Evolutionary conservation across 2,113 vertebrate genomes (phyloP), one percentile per base, ranked within the genome.

Genomic region (Stigmatopora argus): DNA sequence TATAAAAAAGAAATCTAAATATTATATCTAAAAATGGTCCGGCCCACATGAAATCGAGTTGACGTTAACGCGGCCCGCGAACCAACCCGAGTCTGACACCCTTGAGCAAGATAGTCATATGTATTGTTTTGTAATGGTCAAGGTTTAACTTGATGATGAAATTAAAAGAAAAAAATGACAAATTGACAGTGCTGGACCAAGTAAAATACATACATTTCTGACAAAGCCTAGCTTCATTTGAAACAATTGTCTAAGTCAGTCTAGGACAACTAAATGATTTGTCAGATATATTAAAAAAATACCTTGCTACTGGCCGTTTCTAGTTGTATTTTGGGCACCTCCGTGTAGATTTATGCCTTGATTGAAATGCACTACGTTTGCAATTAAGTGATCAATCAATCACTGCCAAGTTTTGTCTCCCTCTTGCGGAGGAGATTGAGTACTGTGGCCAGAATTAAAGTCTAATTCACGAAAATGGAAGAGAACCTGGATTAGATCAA

Each of bases 341-440:
- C 2, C n/a, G 7, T 18, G 4, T 52, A 15, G 49, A n/a, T 52
- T 52, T 3, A 19, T 21, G 8, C 11, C 2, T 21, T 52, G 6
- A 12, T 2, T 52, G 49, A 19, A 11, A 5, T 46, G 45, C 14
- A 46, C 45, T 3, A 46, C 11, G 1, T 46, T 11, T 52, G 49
- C 4, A 52, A 52, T 21, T 7, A 17, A 49, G 4, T 52, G 49
- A 21, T 21, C n/a, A 11, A 21, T 0, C 12, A 52, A 21, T 31
- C 26, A 31, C 26, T 31, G 26, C 11, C 7, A n/a, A 2, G 13
- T 6, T 62, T 23, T 64, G 63, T 34, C 63, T n/a, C 48, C 63
- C 63, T 52, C 63, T 64, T 35, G 63, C 52, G 63, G 48, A 18
- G 12, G 23, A 49, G 5, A 64, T 64, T 26, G 7, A 11, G 23